Base-by-base conservation (phyloP, 2,797 vertebrate genomes). In the Micropoecilia bifurca region DNA sequence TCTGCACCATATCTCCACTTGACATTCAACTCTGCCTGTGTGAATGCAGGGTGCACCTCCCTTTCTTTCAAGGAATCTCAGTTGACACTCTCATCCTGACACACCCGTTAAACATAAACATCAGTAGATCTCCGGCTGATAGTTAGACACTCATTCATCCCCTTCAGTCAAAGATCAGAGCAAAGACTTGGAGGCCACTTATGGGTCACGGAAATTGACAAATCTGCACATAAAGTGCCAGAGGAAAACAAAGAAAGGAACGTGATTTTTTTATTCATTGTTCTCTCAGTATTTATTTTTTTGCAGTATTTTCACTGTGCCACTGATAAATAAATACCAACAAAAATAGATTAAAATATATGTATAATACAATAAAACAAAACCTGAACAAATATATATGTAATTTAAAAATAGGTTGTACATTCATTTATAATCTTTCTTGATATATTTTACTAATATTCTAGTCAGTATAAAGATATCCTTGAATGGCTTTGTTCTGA, bases 21-120 rank as follows among this genome's bases (percentile, higher is more conserved):
- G 87, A 93, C 90, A 89, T 90, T 91, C 82, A 90, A 48, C 80
- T 87, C 74, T 84, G 72, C 87, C 90, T 84, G 63, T 84, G 63
- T 74, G 74, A 91, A 91, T 78, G 88, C 85, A 88, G 91, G 89
- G 93, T 75, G 90, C 82, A 89, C 80, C 84, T 84, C 82, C 72
- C 79, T 79, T 84, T 89, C 80, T 87, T 74, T 83, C 73, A 85
- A 83, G 88, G 80, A 90, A 84, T 89, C 89, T 82, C 78, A 79
- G 84, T 69, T 72, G 25, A 80, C 89, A 76, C 86, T 75, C 91
- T 92, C 87, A 92, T 93, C 92, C 91, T 88, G 92, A 92, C 92
- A 92, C 94, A 91, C 92, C 90, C 90, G 78, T 85, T 68, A 74
- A 85, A 93, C 82, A 90, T 93, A 92, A 94, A 93, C 90, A 93